Percentiles rank a stretch among this genome's conserved stretches.
phyloP scores from a whole-genome alignment of 2,888 invertebrate species.

The Chydorus sphaericus region DNA sequence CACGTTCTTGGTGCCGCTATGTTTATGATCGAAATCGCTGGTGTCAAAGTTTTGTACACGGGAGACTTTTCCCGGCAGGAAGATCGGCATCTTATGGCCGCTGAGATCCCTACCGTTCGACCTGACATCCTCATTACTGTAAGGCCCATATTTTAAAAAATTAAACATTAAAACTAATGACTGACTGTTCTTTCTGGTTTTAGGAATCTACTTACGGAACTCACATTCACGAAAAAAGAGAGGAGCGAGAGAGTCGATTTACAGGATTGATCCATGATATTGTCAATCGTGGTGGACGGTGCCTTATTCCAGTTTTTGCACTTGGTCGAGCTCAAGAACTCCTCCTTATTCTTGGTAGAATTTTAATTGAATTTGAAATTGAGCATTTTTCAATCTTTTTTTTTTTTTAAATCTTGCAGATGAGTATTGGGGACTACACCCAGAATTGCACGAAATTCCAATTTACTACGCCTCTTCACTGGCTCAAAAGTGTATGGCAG shows the following conservation, averaged over 20 bases:
- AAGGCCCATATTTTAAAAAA: conserved; percentile 23
- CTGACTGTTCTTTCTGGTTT: conserved; percentile 18
- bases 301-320: conserved; percentile 97
- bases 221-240: conserved; percentile 95
- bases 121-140: conserved; percentile 94
- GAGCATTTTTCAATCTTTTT: background rate
- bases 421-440: conserved; percentile 95
- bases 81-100: conserved; percentile 97
- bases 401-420: conserved; percentile 39
- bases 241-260: conserved; percentile 88
- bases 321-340: conserved; percentile 93
- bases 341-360: conserved; percentile 61
- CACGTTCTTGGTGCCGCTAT: conserved; percentile 98
- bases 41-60: conserved; percentile 89
- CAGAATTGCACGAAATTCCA: conserved; percentile 93
- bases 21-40: conserved; percentile 99
- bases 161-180: conserved; percentile 14
- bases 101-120: conserved; percentile 88
- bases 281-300: conserved; percentile 89
- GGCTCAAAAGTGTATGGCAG: conserved; percentile 99
- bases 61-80: conserved; percentile 98
- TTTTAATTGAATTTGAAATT: background rate
- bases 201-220: conserved; percentile 98
- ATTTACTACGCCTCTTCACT: conserved; percentile 98
- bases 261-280: conserved; percentile 89